Evolutionary conservation across 2,113 vertebrate genomes (phyloP).

Genomic region (Hepsetus odoe): DNA sequence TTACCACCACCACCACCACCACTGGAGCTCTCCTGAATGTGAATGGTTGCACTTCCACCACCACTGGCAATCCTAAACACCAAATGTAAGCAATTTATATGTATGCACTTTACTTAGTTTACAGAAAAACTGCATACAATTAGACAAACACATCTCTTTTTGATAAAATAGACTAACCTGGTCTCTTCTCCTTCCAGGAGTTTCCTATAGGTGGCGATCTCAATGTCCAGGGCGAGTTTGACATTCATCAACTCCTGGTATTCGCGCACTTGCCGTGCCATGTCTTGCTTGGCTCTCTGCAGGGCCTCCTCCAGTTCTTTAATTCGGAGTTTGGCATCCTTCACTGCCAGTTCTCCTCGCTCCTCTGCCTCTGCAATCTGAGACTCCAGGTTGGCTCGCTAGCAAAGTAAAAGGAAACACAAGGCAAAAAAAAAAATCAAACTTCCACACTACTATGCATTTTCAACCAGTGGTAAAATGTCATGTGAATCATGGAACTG

Average conservation of each 20-base stretch:
- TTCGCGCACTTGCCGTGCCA: constrained; percentile 84
- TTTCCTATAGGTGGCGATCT: constrained; percentile 90
- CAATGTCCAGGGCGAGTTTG: constrained; percentile 90
- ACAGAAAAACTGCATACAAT: not conserved
- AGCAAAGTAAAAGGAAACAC: not conserved
- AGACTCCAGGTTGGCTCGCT: constrained; percentile 84
- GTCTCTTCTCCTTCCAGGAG: constrained; percentile 91
- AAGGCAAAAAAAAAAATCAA: not conserved
- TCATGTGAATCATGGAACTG: not conserved
- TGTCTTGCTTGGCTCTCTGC: constrained; percentile 85
- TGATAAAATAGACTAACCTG: constrained; percentile 72
- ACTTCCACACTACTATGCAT: not conserved
- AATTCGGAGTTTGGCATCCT: constrained; percentile 83
- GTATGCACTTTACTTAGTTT: not conserved
- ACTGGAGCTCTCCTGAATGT: constrained; percentile 55
- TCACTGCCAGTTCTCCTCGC: constrained; percentile 84
- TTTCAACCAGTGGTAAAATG: not conserved
- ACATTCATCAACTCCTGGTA: constrained; percentile 90
- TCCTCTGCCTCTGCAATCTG: constrained; percentile 88
- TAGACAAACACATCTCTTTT: not conserved
- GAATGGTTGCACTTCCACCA: constrained; percentile 59
- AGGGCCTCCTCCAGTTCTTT: constrained; percentile 83
- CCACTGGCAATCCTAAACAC: constrained; percentile 66
- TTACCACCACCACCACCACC: constrained; percentile 42
- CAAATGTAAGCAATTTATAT: no score